Conservation (phyloP, 2,797 vertebrate species). For the Ctenochaetus hawaiiensis region DNA sequence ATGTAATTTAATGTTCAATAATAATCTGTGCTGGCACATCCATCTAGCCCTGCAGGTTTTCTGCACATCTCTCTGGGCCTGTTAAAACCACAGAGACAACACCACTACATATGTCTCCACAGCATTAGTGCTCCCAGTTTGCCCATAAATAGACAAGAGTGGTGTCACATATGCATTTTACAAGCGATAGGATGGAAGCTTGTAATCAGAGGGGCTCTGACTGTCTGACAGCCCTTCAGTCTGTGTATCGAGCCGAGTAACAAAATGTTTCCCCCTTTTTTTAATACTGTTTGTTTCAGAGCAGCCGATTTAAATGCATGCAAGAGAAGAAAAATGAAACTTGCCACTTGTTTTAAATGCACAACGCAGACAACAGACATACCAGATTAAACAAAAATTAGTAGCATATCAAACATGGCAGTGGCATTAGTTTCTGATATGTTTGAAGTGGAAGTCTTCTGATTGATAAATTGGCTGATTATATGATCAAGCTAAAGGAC, state of each 20-base stretch:
- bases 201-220: constrained; percentile 21
- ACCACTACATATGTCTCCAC: constrained; percentile 22
- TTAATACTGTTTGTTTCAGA: neutral
- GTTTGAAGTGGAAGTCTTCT: neutral
- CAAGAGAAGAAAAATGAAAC: neutral
- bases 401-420: neutral
- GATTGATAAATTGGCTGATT: neutral
- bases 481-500: neutral
- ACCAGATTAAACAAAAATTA: neutral
- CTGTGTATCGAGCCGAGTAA: constrained; percentile 2
- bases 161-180: constrained; percentile 33
- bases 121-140: constrained; percentile 29
- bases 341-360: neutral
- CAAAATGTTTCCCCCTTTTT: neutral
- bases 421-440: neutral
- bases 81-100: constrained; percentile 30
- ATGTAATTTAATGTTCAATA: constrained; percentile 57
- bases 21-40: constrained; percentile 24
- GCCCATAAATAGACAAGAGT: constrained; percentile 34
- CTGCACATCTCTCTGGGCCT: constrained; percentile 10
- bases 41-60: constrained; percentile 8
- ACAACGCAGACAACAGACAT: neutral
- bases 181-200: constrained; percentile 13
- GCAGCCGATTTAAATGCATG: neutral
- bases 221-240: constrained; percentile 18